Percentiles rank a stretch among this genome's conserved stretches.
Conservation (phyloP, 2,888 invertebrate genomes). For the Dolichopus griseipennis region DNA sequence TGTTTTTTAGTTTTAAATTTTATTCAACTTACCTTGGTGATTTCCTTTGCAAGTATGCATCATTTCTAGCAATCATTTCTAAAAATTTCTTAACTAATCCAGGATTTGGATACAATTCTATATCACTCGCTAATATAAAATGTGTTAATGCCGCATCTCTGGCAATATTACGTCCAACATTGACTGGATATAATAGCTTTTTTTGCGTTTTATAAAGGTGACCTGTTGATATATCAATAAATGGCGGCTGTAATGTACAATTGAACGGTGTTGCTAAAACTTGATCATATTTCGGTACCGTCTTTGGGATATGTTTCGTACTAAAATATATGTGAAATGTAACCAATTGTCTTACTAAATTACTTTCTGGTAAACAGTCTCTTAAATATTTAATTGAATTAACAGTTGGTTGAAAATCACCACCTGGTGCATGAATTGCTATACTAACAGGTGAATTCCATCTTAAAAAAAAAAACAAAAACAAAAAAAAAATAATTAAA, state of each 20-base stretch:
- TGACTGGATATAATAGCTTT: conserved; percentile 78
- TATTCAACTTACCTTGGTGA: conserved; percentile 44
- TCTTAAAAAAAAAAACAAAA: conserved; percentile 36
- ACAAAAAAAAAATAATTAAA: neutral
- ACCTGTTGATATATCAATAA: conserved; percentile 53
- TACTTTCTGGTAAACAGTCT: conserved; percentile 58
- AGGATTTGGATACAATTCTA: conserved; percentile 83
- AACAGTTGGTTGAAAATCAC: conserved; percentile 67
- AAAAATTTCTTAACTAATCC: conserved; percentile 71
- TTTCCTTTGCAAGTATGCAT: conserved; percentile 52
- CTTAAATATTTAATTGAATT: conserved; percentile 73
- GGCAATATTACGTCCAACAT: conserved; percentile 83
- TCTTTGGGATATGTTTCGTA: conserved; percentile 72
- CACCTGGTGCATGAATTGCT: conserved; percentile 79
- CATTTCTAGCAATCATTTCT: conserved; percentile 71
- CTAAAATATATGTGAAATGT: conserved; percentile 87
- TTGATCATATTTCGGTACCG: conserved; percentile 56
- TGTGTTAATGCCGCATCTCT: conserved; percentile 73
- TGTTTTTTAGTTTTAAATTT: neutral
- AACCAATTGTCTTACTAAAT: conserved; percentile 66
- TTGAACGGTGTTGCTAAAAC: conserved; percentile 56
- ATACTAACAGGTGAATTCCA: conserved; percentile 85
- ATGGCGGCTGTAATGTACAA: conserved; percentile 63
- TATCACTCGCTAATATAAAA: conserved; percentile 77
- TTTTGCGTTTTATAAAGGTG: conserved; percentile 71